Percentiles rank a stretch among this genome's conserved stretches.
These are phyloP conservation scores for Drosophila helvetica DNA, from an alignment of 2,888 invertebrate genomes.

Conservation along the genomic window DNA sequence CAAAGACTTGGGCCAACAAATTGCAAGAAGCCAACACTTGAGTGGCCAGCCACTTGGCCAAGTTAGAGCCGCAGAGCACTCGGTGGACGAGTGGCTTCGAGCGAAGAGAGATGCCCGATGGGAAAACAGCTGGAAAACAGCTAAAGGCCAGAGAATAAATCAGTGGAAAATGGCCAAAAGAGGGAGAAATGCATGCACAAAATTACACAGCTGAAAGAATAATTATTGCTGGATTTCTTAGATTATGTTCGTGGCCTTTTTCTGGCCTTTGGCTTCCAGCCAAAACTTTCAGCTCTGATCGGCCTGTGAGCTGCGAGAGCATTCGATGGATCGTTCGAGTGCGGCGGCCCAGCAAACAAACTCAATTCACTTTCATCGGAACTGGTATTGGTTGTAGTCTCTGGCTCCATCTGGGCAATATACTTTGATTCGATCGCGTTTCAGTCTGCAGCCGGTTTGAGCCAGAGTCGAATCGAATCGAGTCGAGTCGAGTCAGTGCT, in stretches of 20 bases:
- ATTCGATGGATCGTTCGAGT: too few relatives aligned
- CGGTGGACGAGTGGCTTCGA: neutral
- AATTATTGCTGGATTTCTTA: too few relatives aligned
- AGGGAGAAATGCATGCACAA: neutral
- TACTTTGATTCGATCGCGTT: neutral
- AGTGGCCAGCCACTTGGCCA: slow-evolving; percentile 31
- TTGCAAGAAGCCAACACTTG: slow-evolving; percentile 76
- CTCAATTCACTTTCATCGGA: too few relatives aligned
- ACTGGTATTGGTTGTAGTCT: neutral
- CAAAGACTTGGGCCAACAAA: slow-evolving; percentile 68
- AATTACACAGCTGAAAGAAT: too few relatives aligned
- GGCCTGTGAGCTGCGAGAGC: too few relatives aligned
- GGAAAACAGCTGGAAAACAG: neutral
- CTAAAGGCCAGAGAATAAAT: neutral
- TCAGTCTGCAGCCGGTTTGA: neutral
- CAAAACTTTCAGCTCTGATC: too few relatives aligned
- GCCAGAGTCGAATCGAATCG: slow-evolving; percentile 4
- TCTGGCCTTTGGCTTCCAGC: too few relatives aligned
- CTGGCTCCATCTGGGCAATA: slow-evolving; percentile 12
- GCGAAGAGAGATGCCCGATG: neutral
- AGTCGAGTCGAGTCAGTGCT: too few relatives aligned
- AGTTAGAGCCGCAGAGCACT: slow-evolving; percentile 30
- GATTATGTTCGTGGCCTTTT: too few relatives aligned
- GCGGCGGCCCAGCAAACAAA: too few relatives aligned
- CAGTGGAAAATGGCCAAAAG: neutral